Evolutionary conservation across 1,140 invertebrate genomes (phyloP), one percentile per base, ranked within the genome.

Genomic region (Neodiprion virginianus): DNA sequence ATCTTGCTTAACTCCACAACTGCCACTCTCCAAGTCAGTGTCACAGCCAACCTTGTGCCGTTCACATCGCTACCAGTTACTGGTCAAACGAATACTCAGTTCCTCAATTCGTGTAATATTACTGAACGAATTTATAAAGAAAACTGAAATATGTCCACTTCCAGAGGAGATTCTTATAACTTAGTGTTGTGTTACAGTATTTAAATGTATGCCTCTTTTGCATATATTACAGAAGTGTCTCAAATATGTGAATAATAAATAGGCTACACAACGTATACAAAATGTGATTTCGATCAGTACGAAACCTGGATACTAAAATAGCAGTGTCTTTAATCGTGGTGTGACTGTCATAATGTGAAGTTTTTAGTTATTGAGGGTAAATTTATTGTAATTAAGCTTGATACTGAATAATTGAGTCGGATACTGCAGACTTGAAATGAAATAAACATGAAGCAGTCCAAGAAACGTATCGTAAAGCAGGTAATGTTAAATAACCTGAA

Each of bases 31-130:
- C 53, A 61, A 61, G 53, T 5, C 53, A 61, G 53, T 61, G 53
- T 61, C 53, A 61, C 53, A 17, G n/a, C 53, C n/a, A 61, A 17
- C 53, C 53, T 61, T 61, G 53, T 61, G 53, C 53, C 53, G 53
- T 61, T 61, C 53, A 11, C 53, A 61, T 61, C 53, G 53, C 53
- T 61, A 12, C n/a, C 4, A 12, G 53, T 61, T 61, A 61, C 3
- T 61, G n/a, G 53, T 61, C n/a, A 17, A 40, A 40, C 5, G 28
- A 40, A 40, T 40, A 40, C 28, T 40, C 5, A 17, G 4, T 61
- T 61, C 0, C 11, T 61, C 7, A 8, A 61, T 61, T 14, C 53
- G 8, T 8, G 53, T 12, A 61, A 61, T 61, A 61, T 61, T 5
- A 61, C 8, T 61, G 11, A 5, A 61, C 8, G 8, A 61, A 61